Percentiles rank a stretch among this genome's conserved stretches.
phyloP scores from a whole-genome alignment of 2,888 invertebrate species.

The Dryobotodes eremita region DNA sequence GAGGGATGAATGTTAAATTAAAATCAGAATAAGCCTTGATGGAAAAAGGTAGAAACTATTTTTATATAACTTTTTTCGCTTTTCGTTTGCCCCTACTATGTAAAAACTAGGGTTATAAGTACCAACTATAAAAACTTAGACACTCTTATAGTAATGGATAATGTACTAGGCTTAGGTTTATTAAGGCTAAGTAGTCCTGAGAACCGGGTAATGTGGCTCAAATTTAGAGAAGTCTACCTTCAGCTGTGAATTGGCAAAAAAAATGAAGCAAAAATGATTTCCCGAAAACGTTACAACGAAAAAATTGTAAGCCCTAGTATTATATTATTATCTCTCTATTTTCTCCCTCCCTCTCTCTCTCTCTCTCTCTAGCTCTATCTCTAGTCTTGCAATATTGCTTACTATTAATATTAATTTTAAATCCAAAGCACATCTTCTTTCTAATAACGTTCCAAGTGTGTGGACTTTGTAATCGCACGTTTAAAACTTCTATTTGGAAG shows the following conservation, averaged over 20 bases:
- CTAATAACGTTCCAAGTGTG: slow-evolving; percentile 38
- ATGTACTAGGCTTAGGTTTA: background rate
- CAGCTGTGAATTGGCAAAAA: background rate
- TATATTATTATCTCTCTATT: too few species aligned
- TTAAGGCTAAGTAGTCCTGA: background rate
- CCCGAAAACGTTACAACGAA: background rate
- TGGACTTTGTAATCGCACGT: slow-evolving; percentile 44
- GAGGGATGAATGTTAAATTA: slow-evolving; percentile 16
- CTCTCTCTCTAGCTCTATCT: too few species aligned
- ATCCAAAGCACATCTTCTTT: slow-evolving; percentile 3
- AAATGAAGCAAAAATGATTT: background rate
- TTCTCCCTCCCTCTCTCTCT: too few species aligned
- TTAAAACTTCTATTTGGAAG: slow-evolving; percentile 48
- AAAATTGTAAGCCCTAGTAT: background rate
- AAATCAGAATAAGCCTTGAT: background rate
- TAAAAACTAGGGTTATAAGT: background rate
- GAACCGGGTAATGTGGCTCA: background rate
- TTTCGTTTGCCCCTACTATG: background rate
- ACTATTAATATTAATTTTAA: slow-evolving; percentile 3
- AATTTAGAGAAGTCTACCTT: background rate
- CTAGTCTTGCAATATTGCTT: background rate
- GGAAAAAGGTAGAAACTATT: background rate
- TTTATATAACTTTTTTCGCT: background rate
- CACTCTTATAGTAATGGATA: background rate
- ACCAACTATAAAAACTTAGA: background rate